Base-by-base conservation (phyloP, 2,888 invertebrate species). In the Diadromus collaris region DNA sequence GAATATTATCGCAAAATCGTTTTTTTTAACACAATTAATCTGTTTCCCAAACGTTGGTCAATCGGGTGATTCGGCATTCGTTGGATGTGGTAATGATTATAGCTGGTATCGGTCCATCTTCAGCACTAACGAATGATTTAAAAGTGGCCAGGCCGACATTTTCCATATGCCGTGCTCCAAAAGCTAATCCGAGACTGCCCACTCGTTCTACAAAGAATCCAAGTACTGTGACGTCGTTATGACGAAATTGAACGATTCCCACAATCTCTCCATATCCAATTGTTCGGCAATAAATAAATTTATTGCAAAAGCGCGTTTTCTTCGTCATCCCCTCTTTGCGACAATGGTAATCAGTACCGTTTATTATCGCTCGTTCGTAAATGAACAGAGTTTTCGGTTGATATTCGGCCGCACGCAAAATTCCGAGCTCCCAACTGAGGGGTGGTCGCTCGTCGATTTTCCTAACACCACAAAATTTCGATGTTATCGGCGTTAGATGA, bases 1-100 rank as follows among this genome's bases (percentile, higher is more conserved):
- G 32, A 32, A 32, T 32, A 32, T 32, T 32, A 32, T 6, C 32
- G 86, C 32, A 32, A 32, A 32, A 32, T 32, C 32, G 6, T 32
- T 5, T 44, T 44, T 44, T 44, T n/a, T n/a, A n/a, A n/a, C n/a
- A n/a, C n/a, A 44, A 13, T n/a, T 44, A 44, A 44, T n/a, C 44
- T 16, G 44, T 44, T n/a, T 44, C 44, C 44, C 44, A 44, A 16
- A n/a, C 44, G n/a, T 44, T 44, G 16, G n/a, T 16, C n/a, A 44
- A 44, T 44, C n/a, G 16, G n/a, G 44, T 44, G 5, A 44, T 44
- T 16, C 44, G 44, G 16, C 44, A 44, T 44, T n/a, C 16, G 44
- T 16, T 16, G 3, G 16, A n/a, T 13, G 44, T 44, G 16, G 16
- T n/a, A n/a, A 44, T 44, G n/a, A 44, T 16, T n/a, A 44, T 44